Evolutionary conservation across 2,797 vertebrate genomes (phyloP).

Genomic region (Sciaenops ocellatus): DNA sequence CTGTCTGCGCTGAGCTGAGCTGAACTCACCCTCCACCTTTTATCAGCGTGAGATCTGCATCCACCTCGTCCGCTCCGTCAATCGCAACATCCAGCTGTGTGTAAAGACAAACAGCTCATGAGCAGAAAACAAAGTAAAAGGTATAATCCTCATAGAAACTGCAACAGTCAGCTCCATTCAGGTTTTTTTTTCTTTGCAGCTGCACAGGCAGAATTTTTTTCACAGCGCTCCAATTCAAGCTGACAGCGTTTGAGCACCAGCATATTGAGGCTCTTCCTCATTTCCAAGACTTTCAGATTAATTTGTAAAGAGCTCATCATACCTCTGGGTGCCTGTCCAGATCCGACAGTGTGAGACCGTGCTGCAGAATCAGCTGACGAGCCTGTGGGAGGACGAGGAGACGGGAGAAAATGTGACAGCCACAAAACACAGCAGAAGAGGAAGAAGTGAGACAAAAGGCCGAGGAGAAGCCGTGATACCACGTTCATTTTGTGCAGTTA

Average conservation of each 20-base stretch:
- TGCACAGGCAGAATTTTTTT: not conserved
- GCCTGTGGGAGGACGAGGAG: slow-evolving; percentile 83
- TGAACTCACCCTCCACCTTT: slow-evolving; percentile 97
- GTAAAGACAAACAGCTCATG: not conserved
- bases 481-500: not conserved
- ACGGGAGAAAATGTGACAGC: not conserved
- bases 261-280: not conserved
- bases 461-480: not conserved
- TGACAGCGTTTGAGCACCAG: slow-evolving; percentile 6
- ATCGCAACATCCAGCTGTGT: slow-evolving; percentile 95
- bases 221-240: not conserved
- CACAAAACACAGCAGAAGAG: not conserved
- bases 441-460: not conserved
- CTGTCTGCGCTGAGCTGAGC: accelerated
- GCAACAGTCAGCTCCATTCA: not conserved
- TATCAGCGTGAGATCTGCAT: slow-evolving; percentile 92
- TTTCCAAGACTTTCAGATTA: slow-evolving; percentile 12
- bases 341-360: slow-evolving; percentile 92
- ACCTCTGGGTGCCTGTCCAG: slow-evolving; percentile 97
- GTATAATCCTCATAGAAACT: too few species aligned
- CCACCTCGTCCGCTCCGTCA: slow-evolving; percentile 97
- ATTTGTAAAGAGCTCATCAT: slow-evolving; percentile 29
- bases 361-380: slow-evolving; percentile 95
- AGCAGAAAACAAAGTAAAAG: not conserved
- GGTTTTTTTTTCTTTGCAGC: not conserved